phyloP scores from a whole-genome alignment of 2,113 vertebrate genomes.

The Orycteropus afer region DNA sequence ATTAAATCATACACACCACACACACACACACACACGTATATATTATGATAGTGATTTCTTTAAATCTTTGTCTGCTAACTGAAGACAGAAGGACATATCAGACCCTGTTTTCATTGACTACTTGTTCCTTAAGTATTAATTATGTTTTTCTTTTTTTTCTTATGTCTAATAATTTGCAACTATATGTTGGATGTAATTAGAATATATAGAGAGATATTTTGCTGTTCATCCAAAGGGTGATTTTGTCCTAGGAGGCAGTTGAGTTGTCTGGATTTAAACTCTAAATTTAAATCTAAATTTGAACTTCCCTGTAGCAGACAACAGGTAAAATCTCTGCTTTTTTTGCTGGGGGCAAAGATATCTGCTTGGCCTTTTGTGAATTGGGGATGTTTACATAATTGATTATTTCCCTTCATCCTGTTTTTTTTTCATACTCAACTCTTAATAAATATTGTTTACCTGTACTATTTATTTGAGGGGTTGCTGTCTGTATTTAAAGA shows the following conservation, averaged over 20 bases:
- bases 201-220: neutral
- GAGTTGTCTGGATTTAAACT: neutral
- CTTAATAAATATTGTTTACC: conserved; percentile 21
- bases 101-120: neutral
- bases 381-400: conserved; percentile 11
- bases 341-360: conserved; percentile 5
- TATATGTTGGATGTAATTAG: neutral
- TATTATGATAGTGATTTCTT: neutral
- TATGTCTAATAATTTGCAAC: neutral
- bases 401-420: neutral
- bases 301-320: neutral
- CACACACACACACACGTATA: no score
- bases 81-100: neutral
- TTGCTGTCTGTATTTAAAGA: conserved; percentile 15
- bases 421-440: neutral
- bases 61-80: conserved; percentile 10
- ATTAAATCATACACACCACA: neutral
- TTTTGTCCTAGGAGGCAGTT: neutral
- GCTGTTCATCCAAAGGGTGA: neutral
- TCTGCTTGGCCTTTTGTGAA: conserved; percentile 36
- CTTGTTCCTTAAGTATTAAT: neutral
- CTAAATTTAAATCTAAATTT: neutral
- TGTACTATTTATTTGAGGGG: conserved; percentile 32
- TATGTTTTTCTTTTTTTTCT: neutral
- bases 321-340: neutral